A percentile compares a stretch with the other conserved stretches of the same genome.
phyloP scores from a whole-genome alignment of 2,888 invertebrate species.

The Drosophila barbarae region DNA sequence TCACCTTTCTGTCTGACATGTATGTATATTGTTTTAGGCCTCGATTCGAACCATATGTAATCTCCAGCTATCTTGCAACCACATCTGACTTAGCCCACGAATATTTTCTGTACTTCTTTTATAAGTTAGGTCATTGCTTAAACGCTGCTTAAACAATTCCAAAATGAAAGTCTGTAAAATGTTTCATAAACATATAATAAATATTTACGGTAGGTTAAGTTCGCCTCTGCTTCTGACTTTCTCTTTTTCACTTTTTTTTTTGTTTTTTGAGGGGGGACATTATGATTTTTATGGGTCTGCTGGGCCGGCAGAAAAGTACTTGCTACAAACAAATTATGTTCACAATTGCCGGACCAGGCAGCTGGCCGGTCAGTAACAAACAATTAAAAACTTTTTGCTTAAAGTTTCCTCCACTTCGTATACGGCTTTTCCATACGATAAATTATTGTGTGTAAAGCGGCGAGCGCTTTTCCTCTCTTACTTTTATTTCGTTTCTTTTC shows the following conservation, averaged over 20 bases:
- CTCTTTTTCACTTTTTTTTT: neutral
- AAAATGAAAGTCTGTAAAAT: constrained; percentile 75
- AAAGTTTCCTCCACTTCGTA: constrained; percentile 45
- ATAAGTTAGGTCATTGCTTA: constrained; percentile 57
- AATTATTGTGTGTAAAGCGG: constrained; percentile 55
- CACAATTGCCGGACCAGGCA: constrained; percentile 34
- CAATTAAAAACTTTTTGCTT: constrained; percentile 67
- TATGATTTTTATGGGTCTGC: constrained; percentile 38
- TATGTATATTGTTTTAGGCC: constrained; percentile 40
- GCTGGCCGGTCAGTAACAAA: constrained; percentile 35
- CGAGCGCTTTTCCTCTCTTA: constrained; percentile 37
- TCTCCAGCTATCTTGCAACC: constrained; percentile 22
- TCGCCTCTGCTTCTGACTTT: constrained; percentile 8
- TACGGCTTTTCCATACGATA: constrained; percentile 40
- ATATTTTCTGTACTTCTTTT: constrained; percentile 44
- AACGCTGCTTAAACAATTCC: constrained; percentile 63
- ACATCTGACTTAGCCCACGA: constrained; percentile 36
- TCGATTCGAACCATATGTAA: constrained; percentile 8
- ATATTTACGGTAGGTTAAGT: constrained; percentile 71
- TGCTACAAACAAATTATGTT: constrained; percentile 29
- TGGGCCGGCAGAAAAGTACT: constrained; percentile 10
- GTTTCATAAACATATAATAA: constrained; percentile 76
- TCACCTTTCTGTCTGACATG: constrained; percentile 23
- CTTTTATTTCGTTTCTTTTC: constrained; percentile 11
- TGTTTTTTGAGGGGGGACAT: constrained; percentile 15